phyloP scores from a whole-genome alignment of 2,888 invertebrate genomes.

The Bimastos eiseni region DNA sequence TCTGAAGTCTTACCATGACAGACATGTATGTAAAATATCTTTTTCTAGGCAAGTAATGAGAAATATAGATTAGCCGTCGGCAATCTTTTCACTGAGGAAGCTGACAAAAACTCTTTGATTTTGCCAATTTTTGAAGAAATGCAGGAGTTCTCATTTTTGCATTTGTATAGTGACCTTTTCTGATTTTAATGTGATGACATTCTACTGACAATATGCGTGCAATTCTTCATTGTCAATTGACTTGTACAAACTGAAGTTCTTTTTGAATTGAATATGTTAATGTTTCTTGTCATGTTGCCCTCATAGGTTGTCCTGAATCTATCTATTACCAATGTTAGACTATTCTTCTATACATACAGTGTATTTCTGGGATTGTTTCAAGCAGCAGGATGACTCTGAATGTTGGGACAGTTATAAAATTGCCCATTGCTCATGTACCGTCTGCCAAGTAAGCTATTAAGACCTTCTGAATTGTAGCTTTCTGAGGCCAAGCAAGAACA shows the following conservation, averaged over 20 bases:
- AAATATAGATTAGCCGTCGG: not conserved
- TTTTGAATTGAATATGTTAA: not conserved
- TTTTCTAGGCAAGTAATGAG: not conserved
- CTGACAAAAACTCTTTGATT: not conserved
- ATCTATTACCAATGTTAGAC: not conserved
- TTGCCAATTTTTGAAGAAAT: not conserved
- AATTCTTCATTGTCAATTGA: not conserved
- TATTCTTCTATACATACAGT: not conserved
- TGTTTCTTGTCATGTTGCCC: not conserved
- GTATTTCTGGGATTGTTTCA: not conserved
- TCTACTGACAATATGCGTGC: no score
- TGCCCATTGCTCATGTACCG: not conserved
- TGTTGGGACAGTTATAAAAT: not conserved
- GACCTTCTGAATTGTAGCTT: not conserved
- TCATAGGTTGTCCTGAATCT: not conserved
- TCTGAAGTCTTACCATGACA: constrained; percentile 9
- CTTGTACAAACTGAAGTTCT: not conserved
- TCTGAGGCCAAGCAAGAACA: constrained; percentile 15
- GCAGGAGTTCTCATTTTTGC: not conserved
- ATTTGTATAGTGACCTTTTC: not conserved
- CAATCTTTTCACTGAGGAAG: not conserved
- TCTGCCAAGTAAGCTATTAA: not conserved
- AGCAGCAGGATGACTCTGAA: not conserved
- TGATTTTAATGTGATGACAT: not conserved
- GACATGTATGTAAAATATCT: constrained; percentile 4